Evolutionary conservation across 1,140 invertebrate species (phyloP).

Genomic region (Drosophila ananassae): DNA sequence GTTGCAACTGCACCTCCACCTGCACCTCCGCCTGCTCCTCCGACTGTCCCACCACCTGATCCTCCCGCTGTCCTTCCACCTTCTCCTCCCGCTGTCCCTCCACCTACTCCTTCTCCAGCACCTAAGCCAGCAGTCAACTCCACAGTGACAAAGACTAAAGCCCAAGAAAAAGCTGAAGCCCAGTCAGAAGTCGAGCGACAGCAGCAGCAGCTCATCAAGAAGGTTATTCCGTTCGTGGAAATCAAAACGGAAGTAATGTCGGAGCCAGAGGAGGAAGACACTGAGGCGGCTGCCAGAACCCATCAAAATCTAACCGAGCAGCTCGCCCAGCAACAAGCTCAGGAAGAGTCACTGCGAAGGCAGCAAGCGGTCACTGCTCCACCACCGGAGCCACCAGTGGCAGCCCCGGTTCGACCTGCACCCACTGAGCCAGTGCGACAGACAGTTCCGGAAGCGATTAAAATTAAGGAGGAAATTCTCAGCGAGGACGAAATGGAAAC

Average conservation of each 20-base stretch:
- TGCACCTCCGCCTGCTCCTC: background rate
- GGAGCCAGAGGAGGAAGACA: constrained; percentile 73
- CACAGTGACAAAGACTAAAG: constrained; percentile 5
- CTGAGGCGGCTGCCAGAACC: background rate
- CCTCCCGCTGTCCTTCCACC: background rate
- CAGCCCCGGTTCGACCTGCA: background rate
- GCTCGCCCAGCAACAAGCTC: background rate
- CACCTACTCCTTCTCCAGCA: background rate
- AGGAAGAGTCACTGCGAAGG: background rate
- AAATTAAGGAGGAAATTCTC: constrained; percentile 64
- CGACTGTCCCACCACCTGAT: background rate
- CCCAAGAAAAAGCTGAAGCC: constrained; percentile 12
- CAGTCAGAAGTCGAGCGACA: constrained; percentile 56
- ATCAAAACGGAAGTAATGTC: constrained; percentile 80
- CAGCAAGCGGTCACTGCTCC: background rate
- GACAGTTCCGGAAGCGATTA: constrained; percentile 13
- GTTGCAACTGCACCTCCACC: background rate
- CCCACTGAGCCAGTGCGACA: constrained; percentile 4
- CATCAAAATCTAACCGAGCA: constrained; percentile 1
- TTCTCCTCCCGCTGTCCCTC: background rate
- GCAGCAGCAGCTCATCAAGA: constrained; percentile 68
- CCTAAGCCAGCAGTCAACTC: background rate
- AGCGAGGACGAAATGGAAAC: constrained; percentile 63
- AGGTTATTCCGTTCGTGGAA: constrained; percentile 72
- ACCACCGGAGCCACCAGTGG: background rate